Evolutionary conservation across 2,113 vertebrate genomes (phyloP).

Genomic region (Brienomyrus longianalis): DNA sequence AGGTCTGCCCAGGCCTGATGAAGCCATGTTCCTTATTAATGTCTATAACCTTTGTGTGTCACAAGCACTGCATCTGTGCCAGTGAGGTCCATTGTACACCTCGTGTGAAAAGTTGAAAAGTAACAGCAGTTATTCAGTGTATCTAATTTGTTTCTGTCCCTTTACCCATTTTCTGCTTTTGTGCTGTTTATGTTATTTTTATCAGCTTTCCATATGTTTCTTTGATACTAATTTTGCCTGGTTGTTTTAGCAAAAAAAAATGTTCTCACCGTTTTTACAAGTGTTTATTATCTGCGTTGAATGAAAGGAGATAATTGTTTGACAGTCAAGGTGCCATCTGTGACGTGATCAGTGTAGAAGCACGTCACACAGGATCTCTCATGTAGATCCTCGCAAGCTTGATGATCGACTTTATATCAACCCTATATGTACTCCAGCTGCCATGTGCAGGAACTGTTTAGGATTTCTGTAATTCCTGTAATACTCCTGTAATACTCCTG

Average conservation of each 20-base stretch:
- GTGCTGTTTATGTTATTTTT: not conserved
- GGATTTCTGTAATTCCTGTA: not conserved
- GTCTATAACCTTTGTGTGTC: slow-evolving; percentile 16
- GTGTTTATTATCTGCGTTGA: not conserved
- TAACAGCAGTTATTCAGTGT: not conserved
- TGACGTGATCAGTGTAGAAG: not conserved
- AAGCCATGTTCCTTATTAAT: not conserved
- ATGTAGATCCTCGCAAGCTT: not conserved
- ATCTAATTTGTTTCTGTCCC: not conserved
- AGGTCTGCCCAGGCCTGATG: not conserved
- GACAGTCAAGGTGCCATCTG: not conserved
- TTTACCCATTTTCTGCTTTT: not conserved
- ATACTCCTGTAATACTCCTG: not conserved
- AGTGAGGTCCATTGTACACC: slow-evolving; percentile 48
- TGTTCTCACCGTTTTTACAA: not conserved
- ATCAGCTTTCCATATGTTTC: not conserved
- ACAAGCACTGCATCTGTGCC: slow-evolving; percentile 42
- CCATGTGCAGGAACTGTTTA: not conserved
- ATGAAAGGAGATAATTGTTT: not conserved
- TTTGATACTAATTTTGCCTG: not conserved
- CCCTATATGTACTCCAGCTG: not conserved
- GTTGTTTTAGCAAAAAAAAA: not conserved
- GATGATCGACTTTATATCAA: not conserved
- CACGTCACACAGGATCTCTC: not conserved
- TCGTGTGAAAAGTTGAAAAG: slow-evolving; percentile 26